phyloP scores from a whole-genome alignment of 2,888 invertebrate species.

The Mechanitis mazaeus region DNA sequence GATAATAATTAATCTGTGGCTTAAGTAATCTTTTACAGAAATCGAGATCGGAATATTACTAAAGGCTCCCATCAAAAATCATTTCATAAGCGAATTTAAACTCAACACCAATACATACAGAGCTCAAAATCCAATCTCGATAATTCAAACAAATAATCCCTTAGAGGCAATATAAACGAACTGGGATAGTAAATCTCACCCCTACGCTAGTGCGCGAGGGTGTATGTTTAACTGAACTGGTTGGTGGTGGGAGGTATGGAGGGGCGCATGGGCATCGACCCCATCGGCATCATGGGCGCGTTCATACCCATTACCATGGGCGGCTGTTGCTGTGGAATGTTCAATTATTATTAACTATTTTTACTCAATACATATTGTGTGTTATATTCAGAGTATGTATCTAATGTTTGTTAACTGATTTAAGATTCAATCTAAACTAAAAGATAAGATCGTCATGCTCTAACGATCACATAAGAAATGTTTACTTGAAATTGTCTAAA shows the following conservation, averaged over 20 bases:
- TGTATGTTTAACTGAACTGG: conserved; percentile 64
- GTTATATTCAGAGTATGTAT: too few relatives aligned
- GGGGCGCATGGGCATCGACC: conserved; percentile 57
- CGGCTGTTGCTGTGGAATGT: conserved; percentile 68
- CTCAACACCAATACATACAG: not conserved
- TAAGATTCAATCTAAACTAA: too few relatives aligned
- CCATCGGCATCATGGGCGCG: conserved; percentile 61
- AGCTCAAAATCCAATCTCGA: conserved; percentile 20
- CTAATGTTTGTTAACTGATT: too few relatives aligned
- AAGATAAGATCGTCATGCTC: too few relatives aligned
- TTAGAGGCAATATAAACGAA: conserved; percentile 4
- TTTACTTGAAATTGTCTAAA: too few relatives aligned
- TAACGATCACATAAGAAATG: too few relatives aligned
- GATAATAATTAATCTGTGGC: conserved; percentile 17
- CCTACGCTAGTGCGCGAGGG: conserved; percentile 18
- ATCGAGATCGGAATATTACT: conserved; percentile 18
- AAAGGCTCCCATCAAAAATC: conserved; percentile 2
- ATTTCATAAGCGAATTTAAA: conserved; percentile 2
- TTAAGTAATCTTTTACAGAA: conserved; percentile 22
- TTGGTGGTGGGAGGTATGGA: conserved; percentile 61
- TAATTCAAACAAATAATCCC: conserved; percentile 11
- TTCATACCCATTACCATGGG: conserved; percentile 71
- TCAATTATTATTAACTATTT: not conserved
- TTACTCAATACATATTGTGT: too few relatives aligned
- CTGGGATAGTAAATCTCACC: conserved; percentile 33